phyloP scores from a whole-genome alignment of 2,888 invertebrate genomes.

The Notocelia uddmanniana region DNA sequence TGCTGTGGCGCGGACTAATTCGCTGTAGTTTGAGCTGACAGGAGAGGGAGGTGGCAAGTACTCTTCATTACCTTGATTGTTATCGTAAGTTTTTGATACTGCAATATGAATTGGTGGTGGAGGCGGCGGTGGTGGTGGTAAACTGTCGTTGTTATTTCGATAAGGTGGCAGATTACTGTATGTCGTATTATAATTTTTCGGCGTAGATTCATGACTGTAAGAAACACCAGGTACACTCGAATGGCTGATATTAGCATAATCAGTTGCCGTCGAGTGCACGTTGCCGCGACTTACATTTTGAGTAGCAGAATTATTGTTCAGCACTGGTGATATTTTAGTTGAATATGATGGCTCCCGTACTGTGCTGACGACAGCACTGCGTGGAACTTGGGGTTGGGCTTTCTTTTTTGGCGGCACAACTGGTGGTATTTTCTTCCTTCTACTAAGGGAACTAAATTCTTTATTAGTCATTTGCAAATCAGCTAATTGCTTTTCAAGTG shows the following conservation, averaged over 20 bases:
- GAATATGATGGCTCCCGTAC: constrained; percentile 91
- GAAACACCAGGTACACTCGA: constrained; percentile 58
- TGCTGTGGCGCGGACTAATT: constrained; percentile 92
- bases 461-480: constrained; percentile 88
- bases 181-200: constrained; percentile 72
- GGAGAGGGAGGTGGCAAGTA: constrained; percentile 94
- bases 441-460: constrained; percentile 63
- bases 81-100: constrained; percentile 75
- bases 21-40: constrained; percentile 96
- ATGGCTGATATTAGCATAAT: constrained; percentile 74
- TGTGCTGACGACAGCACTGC: constrained; percentile 90
- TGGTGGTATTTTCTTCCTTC: constrained; percentile 89
- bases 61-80: constrained; percentile 85
- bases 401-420: constrained; percentile 93
- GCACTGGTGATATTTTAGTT: constrained; percentile 81
- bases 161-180: constrained; percentile 86
- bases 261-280: constrained; percentile 59
- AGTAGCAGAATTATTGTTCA: constrained; percentile 68
- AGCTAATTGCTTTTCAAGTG: constrained; percentile 90
- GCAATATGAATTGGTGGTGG: constrained; percentile 79
- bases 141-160: constrained; percentile 78
- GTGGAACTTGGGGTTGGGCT: constrained; percentile 89
- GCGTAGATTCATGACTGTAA: constrained; percentile 57
- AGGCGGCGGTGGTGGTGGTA: constrained; percentile 87
- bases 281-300: constrained; percentile 60